Evolutionary conservation across 2,888 invertebrate species (phyloP).

Genomic region (Lottia scabra): DNA sequence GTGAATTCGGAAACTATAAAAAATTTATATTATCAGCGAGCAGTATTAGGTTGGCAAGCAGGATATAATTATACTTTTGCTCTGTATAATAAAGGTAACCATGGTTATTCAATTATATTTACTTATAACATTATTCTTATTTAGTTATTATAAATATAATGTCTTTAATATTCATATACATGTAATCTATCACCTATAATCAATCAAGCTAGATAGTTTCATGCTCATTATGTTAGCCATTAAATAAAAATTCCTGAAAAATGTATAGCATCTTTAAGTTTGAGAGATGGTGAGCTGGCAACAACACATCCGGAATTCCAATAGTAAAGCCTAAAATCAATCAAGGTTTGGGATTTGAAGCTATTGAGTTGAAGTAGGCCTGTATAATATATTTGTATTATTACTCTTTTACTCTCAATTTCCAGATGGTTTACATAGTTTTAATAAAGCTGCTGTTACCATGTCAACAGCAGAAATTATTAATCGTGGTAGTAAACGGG

Average conservation of each 20-base stretch:
- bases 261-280: no score
- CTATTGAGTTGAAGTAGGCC: no score
- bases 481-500: background rate
- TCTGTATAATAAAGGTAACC: slow-evolving; percentile 28
- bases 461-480: slow-evolving; percentile 33
- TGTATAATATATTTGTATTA: no score
- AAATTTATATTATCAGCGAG: slow-evolving; percentile 58
- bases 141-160: background rate
- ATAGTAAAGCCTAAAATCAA: no score
- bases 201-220: no score
- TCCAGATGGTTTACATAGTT: background rate
- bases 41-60: slow-evolving; percentile 51
- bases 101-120: background rate
- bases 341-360: no score
- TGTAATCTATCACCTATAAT: no score
- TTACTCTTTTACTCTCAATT: background rate
- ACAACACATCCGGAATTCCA: no score
- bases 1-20: slow-evolving; percentile 44
- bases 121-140: background rate
- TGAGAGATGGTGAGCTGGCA: no score
- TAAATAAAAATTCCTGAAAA: no score
- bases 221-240: no score
- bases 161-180: background rate
- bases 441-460: slow-evolving; percentile 17
- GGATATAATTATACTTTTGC: slow-evolving; percentile 44